Percentiles rank a stretch among this genome's conserved stretches.
These are phyloP conservation scores for Sitta europaea DNA, from an alignment of 2,113 vertebrate species.

Conservation along the genomic window DNA sequence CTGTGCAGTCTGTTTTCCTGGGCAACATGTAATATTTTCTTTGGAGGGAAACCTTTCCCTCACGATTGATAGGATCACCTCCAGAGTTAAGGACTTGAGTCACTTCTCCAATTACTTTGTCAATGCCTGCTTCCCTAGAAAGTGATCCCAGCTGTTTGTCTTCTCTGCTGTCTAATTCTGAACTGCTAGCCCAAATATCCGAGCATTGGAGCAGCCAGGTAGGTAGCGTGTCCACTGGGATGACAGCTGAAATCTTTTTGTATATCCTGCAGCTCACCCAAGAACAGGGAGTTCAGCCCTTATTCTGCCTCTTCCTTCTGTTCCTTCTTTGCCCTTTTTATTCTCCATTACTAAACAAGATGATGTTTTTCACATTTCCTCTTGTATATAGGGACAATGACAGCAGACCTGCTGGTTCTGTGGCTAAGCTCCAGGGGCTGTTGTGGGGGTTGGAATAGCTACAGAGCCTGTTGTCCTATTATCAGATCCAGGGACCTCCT, in stretches of 20 bases:
- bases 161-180: background rate
- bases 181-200: background rate
- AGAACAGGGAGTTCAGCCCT: background rate
- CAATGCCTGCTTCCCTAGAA: background rate
- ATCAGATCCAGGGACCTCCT: background rate
- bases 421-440: background rate
- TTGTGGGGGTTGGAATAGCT: background rate
- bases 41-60: background rate
- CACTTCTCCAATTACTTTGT: background rate
- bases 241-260: background rate
- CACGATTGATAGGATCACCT: background rate
- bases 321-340: background rate
- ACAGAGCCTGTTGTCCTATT: background rate
- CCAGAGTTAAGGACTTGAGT: background rate
- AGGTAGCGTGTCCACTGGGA: background rate
- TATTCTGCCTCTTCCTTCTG: background rate
- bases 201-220: fast-evolving
- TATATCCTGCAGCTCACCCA: background rate
- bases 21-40: background rate
- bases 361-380: background rate
- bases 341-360: background rate
- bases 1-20: background rate
- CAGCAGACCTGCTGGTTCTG: background rate
- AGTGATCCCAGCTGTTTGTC: background rate
- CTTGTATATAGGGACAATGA: background rate